phyloP scores from a whole-genome alignment of 2,888 invertebrate species.

The Augochlorella aurata region DNA sequence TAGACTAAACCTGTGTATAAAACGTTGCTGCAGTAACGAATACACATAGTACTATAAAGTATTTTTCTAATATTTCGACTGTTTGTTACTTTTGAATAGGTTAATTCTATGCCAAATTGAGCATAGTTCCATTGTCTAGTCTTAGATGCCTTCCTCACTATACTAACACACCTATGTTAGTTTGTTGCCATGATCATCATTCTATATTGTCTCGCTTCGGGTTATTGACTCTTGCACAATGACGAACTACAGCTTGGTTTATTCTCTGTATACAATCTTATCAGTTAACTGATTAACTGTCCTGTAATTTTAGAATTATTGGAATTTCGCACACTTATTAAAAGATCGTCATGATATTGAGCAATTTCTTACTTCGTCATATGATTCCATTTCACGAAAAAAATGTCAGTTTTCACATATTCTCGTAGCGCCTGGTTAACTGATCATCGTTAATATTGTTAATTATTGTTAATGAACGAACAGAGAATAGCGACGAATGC shows the following conservation, averaged over 20 bases:
- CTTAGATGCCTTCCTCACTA: not conserved
- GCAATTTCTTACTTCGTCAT: not conserved
- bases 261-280: not conserved
- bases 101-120: not conserved
- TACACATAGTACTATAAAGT: no score
- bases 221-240: slow-evolving; percentile 2
- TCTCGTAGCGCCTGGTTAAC: no score
- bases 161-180: not conserved
- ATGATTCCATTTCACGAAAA: no score
- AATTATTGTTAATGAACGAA: no score
- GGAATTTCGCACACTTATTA: not conserved
- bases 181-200: not conserved
- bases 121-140: not conserved
- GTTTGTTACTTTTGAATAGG: not conserved
- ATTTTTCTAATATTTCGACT: not conserved
- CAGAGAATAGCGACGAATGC: no score
- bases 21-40: no score
- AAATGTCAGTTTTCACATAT: no score
- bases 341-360: not conserved
- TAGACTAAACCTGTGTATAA: no score
- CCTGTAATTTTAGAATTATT: not conserved
- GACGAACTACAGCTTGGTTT: not conserved
- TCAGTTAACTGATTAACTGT: not conserved
- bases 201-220: not conserved
- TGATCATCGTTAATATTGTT: no score